Percentiles rank a stretch among this genome's conserved stretches.
These are phyloP conservation scores for Portunus trituberculatus DNA, from an alignment of 1,140 invertebrate species.

Conservation along the genomic window DNA sequence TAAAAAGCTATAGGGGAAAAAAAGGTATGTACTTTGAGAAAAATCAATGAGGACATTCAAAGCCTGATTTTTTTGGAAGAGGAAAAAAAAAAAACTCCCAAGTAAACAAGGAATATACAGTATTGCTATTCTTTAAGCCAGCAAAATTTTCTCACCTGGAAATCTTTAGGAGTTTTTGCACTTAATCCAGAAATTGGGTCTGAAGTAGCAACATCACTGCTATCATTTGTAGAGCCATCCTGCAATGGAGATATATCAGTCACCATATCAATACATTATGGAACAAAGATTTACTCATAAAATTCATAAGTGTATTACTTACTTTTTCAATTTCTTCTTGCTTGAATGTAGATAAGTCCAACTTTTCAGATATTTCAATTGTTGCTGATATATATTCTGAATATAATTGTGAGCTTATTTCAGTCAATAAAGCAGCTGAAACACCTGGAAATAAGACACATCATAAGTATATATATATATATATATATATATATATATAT, in stretches of 20 bases:
- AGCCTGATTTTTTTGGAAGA: too few relatives aligned
- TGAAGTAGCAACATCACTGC: conserved; percentile 45
- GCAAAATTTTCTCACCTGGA: conserved; percentile 67
- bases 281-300: background rate
- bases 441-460: conserved; percentile 47
- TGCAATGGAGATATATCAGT: background rate
- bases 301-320: background rate
- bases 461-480: too few relatives aligned
- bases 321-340: conserved; percentile 53
- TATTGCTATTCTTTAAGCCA: background rate
- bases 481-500: too few relatives aligned
- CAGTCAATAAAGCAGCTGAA: conserved; percentile 58
- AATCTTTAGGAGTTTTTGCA: conserved; percentile 77
- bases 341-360: conserved; percentile 64
- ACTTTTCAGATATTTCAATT: conserved; percentile 69
- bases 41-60: too few relatives aligned
- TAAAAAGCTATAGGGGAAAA: too few relatives aligned
- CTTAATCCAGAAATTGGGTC: conserved; percentile 67
- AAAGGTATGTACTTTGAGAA: too few relatives aligned
- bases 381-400: conserved; percentile 61
- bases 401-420: conserved; percentile 64
- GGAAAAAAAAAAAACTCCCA: too few relatives aligned
- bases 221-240: background rate
- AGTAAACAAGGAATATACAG: too few relatives aligned
- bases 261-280: background rate